Evolutionary conservation across 2,888 invertebrate species (phyloP).

Genomic region (Maniola hyperantus): DNA sequence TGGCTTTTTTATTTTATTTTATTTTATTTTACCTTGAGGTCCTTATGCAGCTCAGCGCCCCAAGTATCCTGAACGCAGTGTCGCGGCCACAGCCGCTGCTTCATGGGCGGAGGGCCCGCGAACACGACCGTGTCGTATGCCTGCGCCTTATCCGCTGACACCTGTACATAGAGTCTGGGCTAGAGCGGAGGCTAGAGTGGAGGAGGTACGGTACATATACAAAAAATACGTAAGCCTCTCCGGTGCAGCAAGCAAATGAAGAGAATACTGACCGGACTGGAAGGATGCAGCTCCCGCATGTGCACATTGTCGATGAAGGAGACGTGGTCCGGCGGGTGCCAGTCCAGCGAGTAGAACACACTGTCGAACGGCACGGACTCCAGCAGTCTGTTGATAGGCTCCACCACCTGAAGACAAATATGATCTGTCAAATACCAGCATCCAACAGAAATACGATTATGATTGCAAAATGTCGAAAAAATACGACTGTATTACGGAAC

Average conservation of each 20-base stretch:
- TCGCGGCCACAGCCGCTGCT: slow-evolving; percentile 96
- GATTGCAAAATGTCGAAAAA: no score
- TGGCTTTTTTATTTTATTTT: no score
- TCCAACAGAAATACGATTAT: no score
- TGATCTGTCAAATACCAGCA: not conserved
- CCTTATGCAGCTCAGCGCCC: slow-evolving; percentile 96
- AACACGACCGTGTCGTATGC: slow-evolving; percentile 97
- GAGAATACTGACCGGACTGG: slow-evolving; percentile 83
- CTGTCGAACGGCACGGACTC: slow-evolving; percentile 92
- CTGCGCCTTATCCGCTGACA: slow-evolving; percentile 88
- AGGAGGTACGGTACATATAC: no score
- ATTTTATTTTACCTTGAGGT: slow-evolving; percentile 95
- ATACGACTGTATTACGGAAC: no score
- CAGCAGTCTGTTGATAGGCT: slow-evolving; percentile 93
- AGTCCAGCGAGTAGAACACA: slow-evolving; percentile 96
- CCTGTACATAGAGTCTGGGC: slow-evolving; percentile 57
- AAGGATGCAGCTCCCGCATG: slow-evolving; percentile 87
- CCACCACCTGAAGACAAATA: slow-evolving; percentile 85
- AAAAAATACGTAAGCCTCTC: no score
- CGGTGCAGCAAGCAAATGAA: no score
- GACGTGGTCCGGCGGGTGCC: slow-evolving; percentile 98
- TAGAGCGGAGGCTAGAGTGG: no score
- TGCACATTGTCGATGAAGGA: slow-evolving; percentile 97
- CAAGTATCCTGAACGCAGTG: slow-evolving; percentile 98
- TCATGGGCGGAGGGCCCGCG: slow-evolving; percentile 91